Evolutionary conservation across 2,888 invertebrate genomes (phyloP), one percentile per base, ranked within the genome.

Genomic region (Cyclophora albipunctata): DNA sequence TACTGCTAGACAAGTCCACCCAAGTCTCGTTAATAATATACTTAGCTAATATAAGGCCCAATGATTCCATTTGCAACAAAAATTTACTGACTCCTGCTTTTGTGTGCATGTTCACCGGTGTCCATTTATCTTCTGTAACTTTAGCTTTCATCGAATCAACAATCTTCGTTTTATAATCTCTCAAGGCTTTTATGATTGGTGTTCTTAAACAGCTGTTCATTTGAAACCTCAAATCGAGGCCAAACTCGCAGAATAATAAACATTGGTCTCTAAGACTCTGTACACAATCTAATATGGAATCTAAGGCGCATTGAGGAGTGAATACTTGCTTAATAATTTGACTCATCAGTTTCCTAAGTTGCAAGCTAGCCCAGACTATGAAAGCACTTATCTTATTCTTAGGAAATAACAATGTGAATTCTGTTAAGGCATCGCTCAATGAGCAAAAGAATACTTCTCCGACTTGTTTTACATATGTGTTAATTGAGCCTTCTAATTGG

Each of bases 211-310:
- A 91, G 34, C 95, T 95, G 73, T 98, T 96, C 64, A 99, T 90
- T 74, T 96, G 95, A 79, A 97, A 98, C 58, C 95, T 93, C 52
- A 99, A 89, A 85, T 99, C 98, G 65, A 99, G 90, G 2, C 98
- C 98, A 64, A 92, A 87, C 67, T 92, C 88, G 70, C 90, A 92
- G 70, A 90, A 83, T 63, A 87, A 67, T 55, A 63, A 70, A 62
- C 95, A 95, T 67, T 95, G 94, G 53, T 90, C 91, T 64, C 96
- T 91, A 34, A 97, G 92, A 67, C 94, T 92, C 55, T 93, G 91
- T 35, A 98, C 94, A 80, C 96, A 97, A 73, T 96, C 96, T 4
- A 97, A 93, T 49, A 98, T 91, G 1, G 93, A 93, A 57, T 95
- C 93, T 65, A 98, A 83, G 5, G 94, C 92, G 49, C 96, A 94